These are phyloP conservation scores for Neosilurus hyrtlii DNA, from an alignment of 2,797 vertebrate genomes.

Conservation along the genomic window DNA sequence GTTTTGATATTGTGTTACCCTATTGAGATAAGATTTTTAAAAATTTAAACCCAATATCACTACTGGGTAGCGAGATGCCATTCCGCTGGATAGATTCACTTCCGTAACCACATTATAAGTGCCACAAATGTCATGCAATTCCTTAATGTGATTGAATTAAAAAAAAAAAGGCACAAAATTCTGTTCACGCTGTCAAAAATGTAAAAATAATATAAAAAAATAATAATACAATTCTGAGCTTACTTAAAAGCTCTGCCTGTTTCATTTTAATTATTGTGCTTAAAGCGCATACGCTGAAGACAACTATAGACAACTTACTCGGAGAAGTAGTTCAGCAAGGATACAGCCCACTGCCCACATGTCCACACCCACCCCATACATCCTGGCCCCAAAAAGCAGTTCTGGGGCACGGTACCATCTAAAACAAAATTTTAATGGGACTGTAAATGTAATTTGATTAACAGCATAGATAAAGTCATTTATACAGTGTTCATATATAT, in stretches of 20 bases:
- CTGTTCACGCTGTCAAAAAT: no score
- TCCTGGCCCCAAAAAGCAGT: constrained; percentile 92
- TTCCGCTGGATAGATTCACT: no score
- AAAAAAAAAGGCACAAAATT: no score
- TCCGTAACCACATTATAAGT: no score
- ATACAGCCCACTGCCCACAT: constrained; percentile 99
- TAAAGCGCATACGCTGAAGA: neutral
- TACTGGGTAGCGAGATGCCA: no score
- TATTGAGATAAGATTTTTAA: no score
- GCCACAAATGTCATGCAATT: no score
- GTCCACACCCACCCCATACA: constrained; percentile 96
- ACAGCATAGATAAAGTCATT: neutral
- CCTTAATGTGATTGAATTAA: no score
- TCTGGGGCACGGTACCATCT: constrained; percentile 97
- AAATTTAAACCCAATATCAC: no score
- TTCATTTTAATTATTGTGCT: neutral
- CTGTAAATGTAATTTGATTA: neutral
- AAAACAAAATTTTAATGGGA: constrained; percentile 31
- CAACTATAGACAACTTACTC: constrained; percentile 76
- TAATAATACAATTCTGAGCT: neutral
- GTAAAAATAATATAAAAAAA: no score
- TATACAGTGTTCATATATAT: neutral
- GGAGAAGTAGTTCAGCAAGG: constrained; percentile 89
- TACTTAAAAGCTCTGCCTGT: neutral
- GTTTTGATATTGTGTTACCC: no score